Percentiles rank a stretch among this genome's conserved stretches.
Conservation (phyloP, 2,113 vertebrate genomes). For the Ifrita kowaldi region DNA sequence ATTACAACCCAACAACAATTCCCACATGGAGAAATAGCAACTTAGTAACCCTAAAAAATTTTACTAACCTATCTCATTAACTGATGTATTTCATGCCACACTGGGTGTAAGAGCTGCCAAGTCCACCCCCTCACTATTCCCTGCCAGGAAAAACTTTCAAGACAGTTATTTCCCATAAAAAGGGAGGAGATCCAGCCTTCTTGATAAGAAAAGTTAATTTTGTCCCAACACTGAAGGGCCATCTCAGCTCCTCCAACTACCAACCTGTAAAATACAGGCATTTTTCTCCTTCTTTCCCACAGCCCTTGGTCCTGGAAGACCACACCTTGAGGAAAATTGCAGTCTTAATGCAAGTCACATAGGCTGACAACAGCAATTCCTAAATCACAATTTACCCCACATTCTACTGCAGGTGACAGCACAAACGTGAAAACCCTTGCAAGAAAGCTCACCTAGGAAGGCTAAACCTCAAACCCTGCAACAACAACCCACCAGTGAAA, state of each 20-base stretch:
- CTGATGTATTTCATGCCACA: neutral
- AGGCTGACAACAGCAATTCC: neutral
- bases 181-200: neutral
- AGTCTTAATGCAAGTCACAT: neutral
- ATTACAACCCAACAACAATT: neutral
- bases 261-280: neutral
- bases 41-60: neutral
- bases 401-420: neutral
- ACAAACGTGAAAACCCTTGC: neutral
- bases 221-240: neutral
- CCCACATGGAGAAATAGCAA: neutral
- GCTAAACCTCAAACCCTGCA: neutral
- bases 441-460: neutral
- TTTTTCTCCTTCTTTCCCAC: neutral
- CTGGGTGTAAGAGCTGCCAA: neutral
- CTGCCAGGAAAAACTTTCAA: neutral
- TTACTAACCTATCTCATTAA: neutral
- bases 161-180: neutral
- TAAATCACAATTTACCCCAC: neutral
- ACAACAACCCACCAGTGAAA: neutral
- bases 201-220: neutral
- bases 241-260: neutral
- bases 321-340: neutral
- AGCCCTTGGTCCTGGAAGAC: neutral
- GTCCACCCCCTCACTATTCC: neutral